Evolutionary conservation across 92 coral and sea anemone genomes (phyloP).

Genomic region (Hydrozoanthus gracilis): DNA sequence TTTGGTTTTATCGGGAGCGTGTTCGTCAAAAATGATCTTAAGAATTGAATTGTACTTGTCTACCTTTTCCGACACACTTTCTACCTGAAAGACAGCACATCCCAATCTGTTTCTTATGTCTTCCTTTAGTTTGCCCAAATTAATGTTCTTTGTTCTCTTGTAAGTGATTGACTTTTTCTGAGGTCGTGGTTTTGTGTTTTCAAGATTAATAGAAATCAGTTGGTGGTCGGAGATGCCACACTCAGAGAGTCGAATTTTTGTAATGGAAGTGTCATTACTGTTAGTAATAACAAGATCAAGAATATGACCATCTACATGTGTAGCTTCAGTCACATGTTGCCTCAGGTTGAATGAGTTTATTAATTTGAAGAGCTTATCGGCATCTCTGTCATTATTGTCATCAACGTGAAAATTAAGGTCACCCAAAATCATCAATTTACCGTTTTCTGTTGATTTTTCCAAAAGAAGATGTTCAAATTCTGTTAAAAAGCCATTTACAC

Average conservation of each 20-base stretch:
- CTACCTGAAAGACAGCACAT: neutral
- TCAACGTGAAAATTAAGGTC: too few relatives aligned
- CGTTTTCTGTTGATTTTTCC: neutral
- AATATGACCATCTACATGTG: neutral
- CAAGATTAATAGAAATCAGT: neutral
- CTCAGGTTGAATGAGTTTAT: neutral
- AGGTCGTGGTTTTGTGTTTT: neutral
- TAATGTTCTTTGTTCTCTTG: neutral
- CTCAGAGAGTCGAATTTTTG: neutral
- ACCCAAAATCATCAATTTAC: neutral
- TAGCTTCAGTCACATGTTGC: neutral
- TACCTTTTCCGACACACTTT: neutral
- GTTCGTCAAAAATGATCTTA: neutral
- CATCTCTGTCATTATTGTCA: neutral
- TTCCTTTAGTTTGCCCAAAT: neutral
- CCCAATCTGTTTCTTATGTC: neutral
- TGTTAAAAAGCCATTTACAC: neutral
- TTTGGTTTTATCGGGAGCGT: neutral
- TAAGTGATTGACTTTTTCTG: neutral
- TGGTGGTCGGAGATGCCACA: neutral
- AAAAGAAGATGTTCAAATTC: neutral
- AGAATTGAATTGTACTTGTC: neutral
- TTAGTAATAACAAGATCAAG: too few relatives aligned
- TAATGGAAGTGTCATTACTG: neutral
- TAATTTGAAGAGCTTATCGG: neutral